phyloP scores from a whole-genome alignment of 2,113 vertebrate genomes.

The Onychostruthus taczanowskii region DNA sequence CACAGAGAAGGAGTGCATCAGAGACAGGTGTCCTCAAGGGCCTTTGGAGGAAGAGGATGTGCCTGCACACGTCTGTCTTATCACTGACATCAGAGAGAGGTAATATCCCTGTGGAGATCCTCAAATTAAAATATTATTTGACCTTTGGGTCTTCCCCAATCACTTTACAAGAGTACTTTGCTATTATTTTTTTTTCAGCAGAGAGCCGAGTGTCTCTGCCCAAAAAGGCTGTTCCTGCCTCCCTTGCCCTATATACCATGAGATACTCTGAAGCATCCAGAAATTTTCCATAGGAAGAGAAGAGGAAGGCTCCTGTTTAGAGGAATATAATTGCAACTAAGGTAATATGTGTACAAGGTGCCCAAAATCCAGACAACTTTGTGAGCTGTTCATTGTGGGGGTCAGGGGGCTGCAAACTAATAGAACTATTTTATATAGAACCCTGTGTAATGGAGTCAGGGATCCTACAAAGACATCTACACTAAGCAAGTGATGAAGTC shows the following conservation, averaged over 20 bases:
- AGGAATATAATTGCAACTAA: background rate
- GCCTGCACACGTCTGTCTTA: fast-evolving
- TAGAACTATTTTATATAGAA: background rate
- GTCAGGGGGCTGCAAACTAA: background rate
- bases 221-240: background rate
- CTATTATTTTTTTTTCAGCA: background rate
- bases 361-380: background rate
- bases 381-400: background rate
- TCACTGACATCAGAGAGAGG: background rate
- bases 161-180: background rate
- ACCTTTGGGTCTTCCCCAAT: background rate
- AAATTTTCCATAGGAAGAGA: background rate
- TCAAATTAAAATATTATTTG: background rate
- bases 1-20: background rate
- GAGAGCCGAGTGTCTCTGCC: background rate
- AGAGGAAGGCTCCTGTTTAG: background rate
- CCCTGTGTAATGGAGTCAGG: background rate
- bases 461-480: background rate
- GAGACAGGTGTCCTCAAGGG: background rate
- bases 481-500: background rate
- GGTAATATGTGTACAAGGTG: background rate
- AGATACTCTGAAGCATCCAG: background rate
- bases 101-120: background rate
- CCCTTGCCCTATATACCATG: too few relatives aligned
- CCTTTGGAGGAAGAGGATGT: background rate